Evolutionary conservation across 2,888 invertebrate genomes (phyloP), one percentile per base, ranked within the genome.

Genomic region (Erebia epiphron): DNA sequence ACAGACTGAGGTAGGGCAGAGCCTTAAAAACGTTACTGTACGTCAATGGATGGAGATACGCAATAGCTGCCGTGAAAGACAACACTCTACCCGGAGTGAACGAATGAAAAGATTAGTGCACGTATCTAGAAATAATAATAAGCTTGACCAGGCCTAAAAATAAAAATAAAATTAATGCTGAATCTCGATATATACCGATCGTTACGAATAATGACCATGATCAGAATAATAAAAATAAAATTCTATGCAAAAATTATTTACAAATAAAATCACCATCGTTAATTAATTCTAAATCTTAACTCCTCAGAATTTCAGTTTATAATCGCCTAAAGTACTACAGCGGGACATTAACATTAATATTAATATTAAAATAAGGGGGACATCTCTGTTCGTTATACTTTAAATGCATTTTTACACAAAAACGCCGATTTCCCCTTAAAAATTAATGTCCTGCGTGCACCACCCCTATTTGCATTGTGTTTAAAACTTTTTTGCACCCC

Each of bases 401-500:
- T 91, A 92, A 92, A 90, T 91, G 89, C 87, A 86, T 89, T 91
- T 91, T 89, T 85, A 84, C 79, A 81, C 88, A 92, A 92, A 92
- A 75, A 91, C 86, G 84, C 76, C 82, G 79, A 82, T 86, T 89
- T 89, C 86, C 88, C 91, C 92, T 91, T 88, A 91, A 93, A 93
- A 92, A 89, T 88, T 87, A 85, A 92, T 90, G 89, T 90, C 84
- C 82, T 80, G 80, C 80, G 76, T 80, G 81, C 79, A 71, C 84
- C 83, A 82, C 90, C 91, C 91, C 90, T 91, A 92, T 92, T 92
- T 92, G 91, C 91, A 92, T 92, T 93, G 92, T 91, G 83, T 83
- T 86, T 85, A 87, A 89, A 58, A 78, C 81, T 80, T 85, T 90
- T 91, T 91, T 80, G 78, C 85, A 83, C 77, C 60, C 77, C 84